Base-by-base conservation (phyloP, 2,888 invertebrate genomes). In the Drosophila pegasa region DNA sequence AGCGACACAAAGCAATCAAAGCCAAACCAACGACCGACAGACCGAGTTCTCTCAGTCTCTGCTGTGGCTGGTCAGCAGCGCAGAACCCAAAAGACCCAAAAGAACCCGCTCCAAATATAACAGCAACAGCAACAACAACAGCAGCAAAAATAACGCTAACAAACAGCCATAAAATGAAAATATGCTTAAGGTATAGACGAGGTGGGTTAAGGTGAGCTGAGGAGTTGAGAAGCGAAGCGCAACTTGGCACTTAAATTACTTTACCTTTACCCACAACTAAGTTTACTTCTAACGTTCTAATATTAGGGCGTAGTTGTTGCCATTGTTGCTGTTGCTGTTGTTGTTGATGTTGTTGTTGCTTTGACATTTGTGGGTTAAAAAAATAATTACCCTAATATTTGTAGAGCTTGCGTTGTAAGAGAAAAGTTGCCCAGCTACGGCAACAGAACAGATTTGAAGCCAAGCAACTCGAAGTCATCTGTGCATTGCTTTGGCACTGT, bases 311-410 rank as follows among this genome's bases (percentile, higher is more conserved):
- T 55, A 57, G 48, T 62, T 51, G 61, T 41, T 58, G 47, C 35
- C 62, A 25, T 64, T 71, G 22, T 35, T 63, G 62, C 20, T 67
- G 45, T 20, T 68, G 51, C 75, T 59, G 48, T 62, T 51, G 61
- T 41, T 58, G 47, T 38, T 65, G 29, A 61, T 71, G 22, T 35
- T 63, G 62, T 22, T 67, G 45, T 20, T 68, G 51, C 75, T 78
- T 75, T 87, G 83, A 82, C 84, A 85, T 87, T 85, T 85, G 71
- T 85, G 79, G 78, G 87, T 73, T 83, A 84, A 57, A 71, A 80
- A 78, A 72, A 86, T 80, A 84, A 83, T 78, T 84, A 83, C 58
- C 71, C 72, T 62, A 71, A 75, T 82, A 81, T 74, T 76, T 66
- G 64, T 83, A 67, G 68, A 71, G 60, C 43, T 73, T 50, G 61